These are phyloP conservation scores for Physocephala rufipes DNA, from an alignment of 2,888 invertebrate genomes.

Conservation along the genomic window DNA sequence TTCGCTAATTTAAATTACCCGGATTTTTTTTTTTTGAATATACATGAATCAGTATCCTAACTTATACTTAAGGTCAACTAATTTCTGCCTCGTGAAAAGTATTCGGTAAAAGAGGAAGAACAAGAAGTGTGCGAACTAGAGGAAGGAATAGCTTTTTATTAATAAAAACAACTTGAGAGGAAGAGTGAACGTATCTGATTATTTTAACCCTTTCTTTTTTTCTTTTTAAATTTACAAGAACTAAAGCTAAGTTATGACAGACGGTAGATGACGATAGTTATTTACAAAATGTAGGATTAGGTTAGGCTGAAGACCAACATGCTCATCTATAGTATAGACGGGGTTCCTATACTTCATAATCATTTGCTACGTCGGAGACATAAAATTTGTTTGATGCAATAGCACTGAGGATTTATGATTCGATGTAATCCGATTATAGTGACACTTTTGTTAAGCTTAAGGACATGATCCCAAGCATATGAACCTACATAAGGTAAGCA, in stretches of 20 bases:
- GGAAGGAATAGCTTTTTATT: not conserved
- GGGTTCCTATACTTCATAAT: too few relatives aligned
- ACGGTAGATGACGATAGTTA: not conserved
- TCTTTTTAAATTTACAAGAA: conserved; percentile 12
- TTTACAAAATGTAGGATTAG: conserved; percentile 28
- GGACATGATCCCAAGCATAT: not conserved
- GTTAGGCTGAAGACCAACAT: conserved; percentile 2
- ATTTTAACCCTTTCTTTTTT: not conserved
- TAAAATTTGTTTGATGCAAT: conserved; percentile 48
- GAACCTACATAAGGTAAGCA: not conserved
- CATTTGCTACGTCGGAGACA: conserved; percentile 11
- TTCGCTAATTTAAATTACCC: conserved; percentile 2
- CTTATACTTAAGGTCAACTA: not conserved
- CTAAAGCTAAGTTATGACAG: conserved; percentile 20
- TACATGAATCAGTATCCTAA: conserved; percentile 1
- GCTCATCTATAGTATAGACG: not conserved
- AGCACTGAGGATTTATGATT: conserved; percentile 49
- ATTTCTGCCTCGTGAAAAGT: not conserved
- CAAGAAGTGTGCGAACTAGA: not conserved
- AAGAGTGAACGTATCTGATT: not conserved
- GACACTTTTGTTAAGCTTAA: not conserved
- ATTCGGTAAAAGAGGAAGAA: not conserved
- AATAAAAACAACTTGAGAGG: not conserved
- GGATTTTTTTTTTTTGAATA: conserved; percentile 1
- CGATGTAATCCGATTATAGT: conserved; percentile 52